Base-by-base conservation (phyloP, 2,888 invertebrate species). In the Agrypnus murinus region DNA sequence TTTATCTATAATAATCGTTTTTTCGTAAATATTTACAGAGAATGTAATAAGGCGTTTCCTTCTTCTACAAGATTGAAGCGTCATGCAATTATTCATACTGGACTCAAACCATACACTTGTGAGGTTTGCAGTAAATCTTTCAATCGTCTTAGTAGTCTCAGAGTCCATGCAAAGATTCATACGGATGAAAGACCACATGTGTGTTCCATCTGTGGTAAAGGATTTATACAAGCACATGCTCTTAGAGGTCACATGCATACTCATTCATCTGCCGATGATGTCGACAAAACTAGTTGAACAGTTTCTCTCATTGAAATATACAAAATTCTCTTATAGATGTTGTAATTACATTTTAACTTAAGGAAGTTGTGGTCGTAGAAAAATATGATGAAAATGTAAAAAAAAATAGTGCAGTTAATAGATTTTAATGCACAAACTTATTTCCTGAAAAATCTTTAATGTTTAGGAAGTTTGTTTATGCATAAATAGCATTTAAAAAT, bases 151-250 rank as follows among this genome's bases (percentile, higher is more conserved):
- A 81, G 80, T 69, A 81, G 77, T 67, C 74, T 83, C 40, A 77
- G 77, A 60, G 79, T 80, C 5, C 83, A 83, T 71, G 59, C 73
- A 0, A 81, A 80, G 73, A 81, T 79, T n/a, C 83, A 83, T 46
- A 76, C 79, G 0, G 80, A 80, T 31, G 79, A 81, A 40, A 75
- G 79, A 57, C 76, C 80, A 0, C 79, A 83, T 60, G 69, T 76
- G 14, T 83, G 83, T 64, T 71, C 76, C 0, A 65, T 80, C 43
- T 83, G 83, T 62, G 76, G 73, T 9, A 82, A 81, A 69, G 79
- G 79, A 12, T 83, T 83, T 63, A 77, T 79, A 25, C 81, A 81
- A 74, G 79, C 79, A 4, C 78, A 81, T 65, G 78, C 80, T 2
- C 73, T 81, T 12, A 74, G 75, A 71, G 73, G 75, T 5, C 82